Evolutionary conservation across 2,888 invertebrate species (phyloP).

Genomic region (Cyaniris semiargus): DNA sequence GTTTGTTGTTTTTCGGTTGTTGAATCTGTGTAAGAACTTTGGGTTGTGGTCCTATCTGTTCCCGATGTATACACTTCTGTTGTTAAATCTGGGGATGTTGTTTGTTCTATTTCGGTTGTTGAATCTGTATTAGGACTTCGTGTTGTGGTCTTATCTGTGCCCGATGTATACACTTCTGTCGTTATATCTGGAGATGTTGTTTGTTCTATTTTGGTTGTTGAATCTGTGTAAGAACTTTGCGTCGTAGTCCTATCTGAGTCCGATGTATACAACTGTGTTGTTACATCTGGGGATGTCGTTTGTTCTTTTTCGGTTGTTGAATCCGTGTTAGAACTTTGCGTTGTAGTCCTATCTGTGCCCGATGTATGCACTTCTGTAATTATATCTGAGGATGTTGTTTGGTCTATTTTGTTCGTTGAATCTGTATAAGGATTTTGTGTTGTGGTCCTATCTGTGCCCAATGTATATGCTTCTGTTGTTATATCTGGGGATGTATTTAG

Average conservation of each 20-base stretch:
- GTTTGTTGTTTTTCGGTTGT: background rate
- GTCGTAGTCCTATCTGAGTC: background rate
- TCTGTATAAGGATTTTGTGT: background rate
- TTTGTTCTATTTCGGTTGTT: slow-evolving; percentile 18
- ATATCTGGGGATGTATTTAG: too few species aligned
- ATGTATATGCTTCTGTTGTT: too few species aligned
- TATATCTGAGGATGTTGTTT: background rate
- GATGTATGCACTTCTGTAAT: background rate
- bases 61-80: background rate
- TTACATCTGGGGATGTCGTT: background rate
- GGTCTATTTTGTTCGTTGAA: slow-evolving; percentile 14
- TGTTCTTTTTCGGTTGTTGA: background rate
- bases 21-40: too few species aligned
- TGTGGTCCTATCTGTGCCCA: background rate
- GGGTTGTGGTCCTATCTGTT: background rate
- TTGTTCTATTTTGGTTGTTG: slow-evolving; percentile 16
- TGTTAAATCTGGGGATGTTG: background rate
- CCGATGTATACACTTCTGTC: background rate
- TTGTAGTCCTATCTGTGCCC: background rate
- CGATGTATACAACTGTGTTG: too few species aligned
- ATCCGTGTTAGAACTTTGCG: background rate
- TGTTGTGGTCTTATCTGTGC: background rate
- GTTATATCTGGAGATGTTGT: slow-evolving; percentile 1
- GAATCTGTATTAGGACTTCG: background rate
- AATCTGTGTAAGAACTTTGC: background rate